Evolutionary conservation across 2,113 vertebrate genomes (phyloP).

Genomic region (Panthera uncia): DNA sequence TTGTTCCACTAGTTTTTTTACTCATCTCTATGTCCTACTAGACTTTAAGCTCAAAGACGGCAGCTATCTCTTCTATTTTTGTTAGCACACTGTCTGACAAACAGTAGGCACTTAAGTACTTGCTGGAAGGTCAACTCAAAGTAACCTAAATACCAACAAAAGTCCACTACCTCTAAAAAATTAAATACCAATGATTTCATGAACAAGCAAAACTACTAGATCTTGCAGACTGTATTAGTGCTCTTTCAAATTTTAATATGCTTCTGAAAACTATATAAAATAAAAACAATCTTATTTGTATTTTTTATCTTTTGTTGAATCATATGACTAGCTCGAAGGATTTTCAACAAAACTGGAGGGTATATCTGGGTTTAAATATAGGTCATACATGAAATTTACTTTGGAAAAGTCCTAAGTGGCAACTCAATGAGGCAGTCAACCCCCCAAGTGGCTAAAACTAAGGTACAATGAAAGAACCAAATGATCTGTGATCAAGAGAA

Average conservation of each 20-base stretch:
- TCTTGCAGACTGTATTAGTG: background rate
- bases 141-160: background rate
- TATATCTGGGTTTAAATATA: background rate
- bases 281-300: background rate
- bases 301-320: constrained; percentile 15
- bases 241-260: background rate
- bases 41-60: background rate
- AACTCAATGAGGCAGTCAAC: background rate
- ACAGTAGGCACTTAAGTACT: background rate
- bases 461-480: background rate
- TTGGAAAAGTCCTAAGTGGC: background rate
- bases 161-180: background rate
- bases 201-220: background rate
- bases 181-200: background rate
- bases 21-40: background rate
- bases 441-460: background rate
- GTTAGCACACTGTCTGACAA: background rate
- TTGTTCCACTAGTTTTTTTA: background rate
- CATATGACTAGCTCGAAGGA: background rate
- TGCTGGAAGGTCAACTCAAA: background rate
- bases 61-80: background rate
- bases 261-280: background rate
- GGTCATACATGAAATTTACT: background rate
- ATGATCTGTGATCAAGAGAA: background rate
- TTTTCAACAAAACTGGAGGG: background rate